phyloP scores from a whole-genome alignment of 2,113 vertebrate genomes.

The Emydura subglobosa region DNA sequence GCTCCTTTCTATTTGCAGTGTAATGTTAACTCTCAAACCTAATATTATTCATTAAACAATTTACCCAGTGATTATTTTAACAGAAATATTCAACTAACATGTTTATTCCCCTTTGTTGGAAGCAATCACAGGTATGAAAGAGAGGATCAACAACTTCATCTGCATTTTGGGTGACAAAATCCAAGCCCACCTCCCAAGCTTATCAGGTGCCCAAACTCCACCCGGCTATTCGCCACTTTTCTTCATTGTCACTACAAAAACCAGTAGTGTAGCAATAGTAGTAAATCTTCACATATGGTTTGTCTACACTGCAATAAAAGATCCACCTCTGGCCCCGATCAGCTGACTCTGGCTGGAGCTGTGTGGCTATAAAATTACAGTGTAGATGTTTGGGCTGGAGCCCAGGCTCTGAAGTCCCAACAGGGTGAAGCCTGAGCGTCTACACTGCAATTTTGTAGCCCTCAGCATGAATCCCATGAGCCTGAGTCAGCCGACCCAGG shows the following conservation, averaged over 20 bases:
- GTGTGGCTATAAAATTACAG: background rate
- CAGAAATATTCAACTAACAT: background rate
- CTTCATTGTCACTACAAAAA: background rate
- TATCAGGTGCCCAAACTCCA: fast-evolving
- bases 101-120: no score
- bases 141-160: no score
- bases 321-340: background rate
- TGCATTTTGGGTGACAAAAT: background rate
- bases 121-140: no score
- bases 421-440: no score
- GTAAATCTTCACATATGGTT: background rate
- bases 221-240: background rate
- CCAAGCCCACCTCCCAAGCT: background rate
- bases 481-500: no score
- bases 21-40: background rate
- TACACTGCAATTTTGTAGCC: no score
- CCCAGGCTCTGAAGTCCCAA: no score
- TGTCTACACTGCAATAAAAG: background rate
- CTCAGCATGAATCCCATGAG: no score
- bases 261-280: background rate
- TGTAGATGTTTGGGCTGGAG: background rate
- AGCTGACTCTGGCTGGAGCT: background rate
- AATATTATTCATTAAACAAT: background rate
- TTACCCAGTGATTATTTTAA: background rate
- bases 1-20: background rate